phyloP scores from a whole-genome alignment of 1,140 invertebrate genomes.

The Drosophila tani region DNA sequence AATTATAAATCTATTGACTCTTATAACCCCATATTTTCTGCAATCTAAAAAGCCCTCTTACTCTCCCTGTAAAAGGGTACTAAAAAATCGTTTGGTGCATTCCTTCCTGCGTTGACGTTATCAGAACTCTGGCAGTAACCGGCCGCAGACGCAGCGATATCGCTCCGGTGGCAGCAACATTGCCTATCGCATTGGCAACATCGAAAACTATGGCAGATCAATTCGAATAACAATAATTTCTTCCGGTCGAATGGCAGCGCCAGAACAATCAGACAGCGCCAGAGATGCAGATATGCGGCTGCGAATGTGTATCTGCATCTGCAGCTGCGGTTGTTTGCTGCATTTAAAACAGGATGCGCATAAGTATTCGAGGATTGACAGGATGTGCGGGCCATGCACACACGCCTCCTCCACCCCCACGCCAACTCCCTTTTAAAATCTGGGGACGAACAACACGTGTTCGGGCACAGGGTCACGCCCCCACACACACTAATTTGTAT shows the following conservation, averaged over 20 bases:
- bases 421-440: constrained; percentile 5
- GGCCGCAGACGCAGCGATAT: constrained; percentile 57
- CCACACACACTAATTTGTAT: constrained; percentile 47
- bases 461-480: constrained; percentile 14
- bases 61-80: not conserved
- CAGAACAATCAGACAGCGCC: constrained; percentile 40
- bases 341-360: constrained; percentile 73
- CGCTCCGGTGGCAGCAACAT: constrained; percentile 53
- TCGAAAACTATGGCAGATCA: constrained; percentile 69
- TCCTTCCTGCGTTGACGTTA: constrained; percentile 71
- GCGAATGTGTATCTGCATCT: constrained; percentile 54
- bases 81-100: constrained; percentile 22
- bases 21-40: no score
- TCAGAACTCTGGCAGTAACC: constrained; percentile 65
- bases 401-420: constrained; percentile 16
- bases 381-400: constrained; percentile 77
- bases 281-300: constrained; percentile 41
- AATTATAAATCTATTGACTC: no score
- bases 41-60: not conserved
- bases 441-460: constrained; percentile 25
- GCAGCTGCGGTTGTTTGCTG: constrained; percentile 51
- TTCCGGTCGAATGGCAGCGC: constrained; percentile 73
- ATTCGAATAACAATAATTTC: constrained; percentile 84
- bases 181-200: constrained; percentile 60
- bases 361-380: constrained; percentile 80